phyloP scores from a whole-genome alignment of 2,797 vertebrate genomes.

The Crocidura indochinensis region DNA sequence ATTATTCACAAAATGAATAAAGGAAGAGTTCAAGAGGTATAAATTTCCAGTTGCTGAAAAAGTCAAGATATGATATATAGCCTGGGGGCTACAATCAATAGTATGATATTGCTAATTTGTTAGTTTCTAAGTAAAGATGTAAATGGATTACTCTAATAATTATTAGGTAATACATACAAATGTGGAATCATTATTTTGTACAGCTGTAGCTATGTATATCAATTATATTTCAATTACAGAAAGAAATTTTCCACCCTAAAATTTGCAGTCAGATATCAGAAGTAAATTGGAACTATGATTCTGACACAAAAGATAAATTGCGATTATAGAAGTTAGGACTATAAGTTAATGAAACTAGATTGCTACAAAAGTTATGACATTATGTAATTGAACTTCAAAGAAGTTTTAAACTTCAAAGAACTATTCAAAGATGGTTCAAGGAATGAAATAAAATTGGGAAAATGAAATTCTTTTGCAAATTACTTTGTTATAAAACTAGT shows the following conservation, averaged over 20 bases:
- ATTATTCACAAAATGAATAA: neutral
- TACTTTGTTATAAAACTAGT: constrained; percentile 26
- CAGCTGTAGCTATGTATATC: neutral
- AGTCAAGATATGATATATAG: neutral
- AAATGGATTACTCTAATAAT: neutral
- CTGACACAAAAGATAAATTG: constrained; percentile 34
- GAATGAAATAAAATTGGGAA: constrained; percentile 53
- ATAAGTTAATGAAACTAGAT: constrained; percentile 52
- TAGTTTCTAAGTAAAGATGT: neutral
- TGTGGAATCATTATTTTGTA: neutral
- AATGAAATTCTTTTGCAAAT: constrained; percentile 41
- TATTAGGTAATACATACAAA: neutral
- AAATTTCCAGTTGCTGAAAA: neutral
- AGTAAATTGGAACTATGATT: constrained; percentile 36
- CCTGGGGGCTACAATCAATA: neutral
- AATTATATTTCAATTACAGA: constrained; percentile 29
- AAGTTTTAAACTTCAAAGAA: constrained; percentile 43
- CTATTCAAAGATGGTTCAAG: constrained; percentile 47
- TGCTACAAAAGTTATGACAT: constrained; percentile 52
- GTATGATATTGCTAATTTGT: neutral
- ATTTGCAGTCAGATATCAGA: constrained; percentile 24
- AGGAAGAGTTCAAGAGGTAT: neutral
- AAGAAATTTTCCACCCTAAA: neutral
- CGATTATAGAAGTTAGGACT: neutral
- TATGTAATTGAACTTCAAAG: constrained; percentile 41